Base-by-base conservation (phyloP, 2,113 vertebrate genomes). In the Nymphicus hollandicus region DNA sequence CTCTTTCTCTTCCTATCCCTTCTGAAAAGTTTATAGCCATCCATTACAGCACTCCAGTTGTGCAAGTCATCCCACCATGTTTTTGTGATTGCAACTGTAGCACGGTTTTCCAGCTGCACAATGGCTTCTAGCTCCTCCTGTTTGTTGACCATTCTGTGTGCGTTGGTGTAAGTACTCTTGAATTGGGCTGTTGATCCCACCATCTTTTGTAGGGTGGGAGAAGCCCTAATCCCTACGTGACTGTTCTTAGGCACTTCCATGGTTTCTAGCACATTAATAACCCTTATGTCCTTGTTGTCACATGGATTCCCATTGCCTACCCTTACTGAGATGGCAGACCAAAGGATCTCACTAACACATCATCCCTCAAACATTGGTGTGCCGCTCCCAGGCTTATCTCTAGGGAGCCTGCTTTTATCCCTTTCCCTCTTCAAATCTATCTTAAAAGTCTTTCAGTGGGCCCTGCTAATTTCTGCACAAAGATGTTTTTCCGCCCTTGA, bases 81-180 rank as follows among this genome's bases (percentile, higher is more conserved):
- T 39, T 56, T 41, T 3, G 3, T 53, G 31, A 31, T 17, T 4
- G 5, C 25, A 31, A 44, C 7, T 63, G 6, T 19, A 46, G 25
- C 13, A 25, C 29, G 44, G 18, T 16, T 66, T 58, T 68, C 61
- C 35, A 7, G 23, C 18, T 68, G 55, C 55, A n/a, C 20, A n/a
- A 15, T 58, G 55, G 10, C 24, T 68, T 68, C 24, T 44, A 68
- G 10, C 5, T 58, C 10, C 24, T 68, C 11, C 35, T 68, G 3
- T 49, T 66, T 56, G 12, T n/a, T 35, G 25, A 8, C 17, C 6
- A 31, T 49, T 6, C 12, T 35, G 24, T 0, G 1, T 17, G 17
- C 50, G 49, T 18, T 64, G 6, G 24, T 61, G 33, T 22, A 46
- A 39, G 11, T 41, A 24, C 6, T 23, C 7, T 50, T 71, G n/a